phyloP scores from a whole-genome alignment of 2,113 vertebrate genomes.

The Ctenodactylus gundi region DNA sequence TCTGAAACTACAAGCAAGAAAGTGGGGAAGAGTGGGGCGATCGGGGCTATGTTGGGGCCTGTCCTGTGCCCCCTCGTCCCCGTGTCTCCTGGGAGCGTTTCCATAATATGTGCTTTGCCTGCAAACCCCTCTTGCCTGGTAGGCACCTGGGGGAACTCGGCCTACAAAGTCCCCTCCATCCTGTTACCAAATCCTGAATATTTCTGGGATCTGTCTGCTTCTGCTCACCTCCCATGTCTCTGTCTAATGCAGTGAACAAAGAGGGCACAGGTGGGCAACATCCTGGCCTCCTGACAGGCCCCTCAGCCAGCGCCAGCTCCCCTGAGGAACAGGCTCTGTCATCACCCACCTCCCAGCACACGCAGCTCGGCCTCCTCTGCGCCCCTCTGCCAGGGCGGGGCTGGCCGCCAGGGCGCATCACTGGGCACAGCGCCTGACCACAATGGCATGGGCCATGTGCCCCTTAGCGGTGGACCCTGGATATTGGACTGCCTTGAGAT shows the following conservation, averaged over 20 bases:
- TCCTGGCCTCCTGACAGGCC: neutral
- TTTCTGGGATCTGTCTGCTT: neutral
- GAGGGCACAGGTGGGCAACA: too few species aligned
- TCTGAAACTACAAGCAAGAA: neutral
- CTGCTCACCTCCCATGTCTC: neutral
- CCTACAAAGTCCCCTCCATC: neutral
- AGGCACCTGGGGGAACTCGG: neutral
- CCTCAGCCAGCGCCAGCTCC: too few species aligned
- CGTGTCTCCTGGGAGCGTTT: too few species aligned
- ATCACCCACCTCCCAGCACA: neutral
- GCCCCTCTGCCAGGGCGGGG: neutral
- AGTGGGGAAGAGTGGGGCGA: neutral
- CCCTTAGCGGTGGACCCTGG: neutral
- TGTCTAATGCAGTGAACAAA: neutral
- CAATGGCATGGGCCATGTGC: neutral
- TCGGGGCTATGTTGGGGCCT: too few species aligned
- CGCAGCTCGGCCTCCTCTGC: neutral
- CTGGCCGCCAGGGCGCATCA: neutral
- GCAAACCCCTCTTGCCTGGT: rapidly evolving
- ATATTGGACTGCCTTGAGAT: too few species aligned
- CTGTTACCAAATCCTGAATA: neutral
- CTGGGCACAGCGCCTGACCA: neutral
- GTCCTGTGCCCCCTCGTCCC: neutral
- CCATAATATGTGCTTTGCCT: neutral
- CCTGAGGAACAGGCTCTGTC: too few species aligned